A percentile compares a stretch with the other conserved stretches of the same genome.
These are phyloP conservation scores for Lophura nycthemera DNA, from an alignment of 2,113 vertebrate genomes.

Conservation along the genomic window DNA sequence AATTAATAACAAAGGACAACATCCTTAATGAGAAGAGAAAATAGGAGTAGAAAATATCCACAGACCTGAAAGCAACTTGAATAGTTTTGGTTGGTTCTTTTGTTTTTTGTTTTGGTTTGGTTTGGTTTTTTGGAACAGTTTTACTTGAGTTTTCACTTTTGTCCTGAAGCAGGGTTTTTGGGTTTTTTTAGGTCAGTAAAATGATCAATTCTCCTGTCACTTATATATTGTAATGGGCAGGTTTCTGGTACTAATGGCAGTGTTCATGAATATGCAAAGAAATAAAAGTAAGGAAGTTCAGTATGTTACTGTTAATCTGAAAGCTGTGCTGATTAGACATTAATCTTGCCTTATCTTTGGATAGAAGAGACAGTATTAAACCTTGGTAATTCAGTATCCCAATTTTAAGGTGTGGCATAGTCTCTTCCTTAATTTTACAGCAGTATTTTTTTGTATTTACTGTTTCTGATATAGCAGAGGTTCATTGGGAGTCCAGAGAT, in stretches of 20 bases:
- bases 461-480: not conserved
- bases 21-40: conserved; percentile 27
- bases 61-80: not conserved
- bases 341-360: not conserved
- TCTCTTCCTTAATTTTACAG: not conserved
- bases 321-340: not conserved
- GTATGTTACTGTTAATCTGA: not conserved
- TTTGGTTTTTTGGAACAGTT: not conserved
- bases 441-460: not conserved
- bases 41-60: not conserved
- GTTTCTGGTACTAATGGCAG: not conserved
- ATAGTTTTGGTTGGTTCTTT: too few relatives aligned
- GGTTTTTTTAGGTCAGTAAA: not conserved
- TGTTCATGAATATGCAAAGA: not conserved
- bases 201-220: not conserved
- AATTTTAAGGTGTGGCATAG: not conserved
- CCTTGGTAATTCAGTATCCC: not conserved
- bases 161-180: not conserved
- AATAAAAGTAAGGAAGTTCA: not conserved
- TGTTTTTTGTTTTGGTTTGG: too few relatives aligned
- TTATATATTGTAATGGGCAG: not conserved
- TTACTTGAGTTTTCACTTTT: not conserved
- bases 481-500: not conserved
- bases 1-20: conserved; percentile 62
- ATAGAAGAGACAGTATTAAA: not conserved